Percentiles rank a stretch among this genome's conserved stretches.
Conservation (phyloP, 2,888 invertebrate genomes). For the Sinhomidia bicolor region DNA sequence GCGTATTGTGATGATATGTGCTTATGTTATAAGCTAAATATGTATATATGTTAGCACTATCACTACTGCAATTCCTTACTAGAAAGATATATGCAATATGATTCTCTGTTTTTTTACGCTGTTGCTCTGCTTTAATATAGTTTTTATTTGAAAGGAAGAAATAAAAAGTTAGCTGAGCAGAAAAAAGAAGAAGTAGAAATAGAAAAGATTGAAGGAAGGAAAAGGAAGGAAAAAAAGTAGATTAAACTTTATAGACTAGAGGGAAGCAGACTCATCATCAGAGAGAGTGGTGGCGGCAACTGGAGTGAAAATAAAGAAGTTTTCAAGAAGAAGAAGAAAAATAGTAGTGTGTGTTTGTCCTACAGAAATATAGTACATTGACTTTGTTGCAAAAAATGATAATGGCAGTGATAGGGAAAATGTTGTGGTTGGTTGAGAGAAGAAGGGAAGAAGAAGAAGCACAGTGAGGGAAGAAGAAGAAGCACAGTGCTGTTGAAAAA, state of each 20-base stretch:
- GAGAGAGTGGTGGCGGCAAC: slow-evolving; percentile 2
- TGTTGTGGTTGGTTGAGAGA: too few species aligned
- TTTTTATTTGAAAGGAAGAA: neutral
- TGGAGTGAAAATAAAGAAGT: neutral
- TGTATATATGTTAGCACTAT: too few species aligned
- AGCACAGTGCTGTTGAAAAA: too few species aligned
- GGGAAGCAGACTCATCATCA: slow-evolving; percentile 31
- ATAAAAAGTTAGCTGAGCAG: neutral
- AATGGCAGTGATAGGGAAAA: neutral
- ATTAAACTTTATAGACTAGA: slow-evolving; percentile 58
- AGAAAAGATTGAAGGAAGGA: neutral
- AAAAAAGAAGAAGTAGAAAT: neutral
- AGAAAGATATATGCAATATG: too few species aligned
- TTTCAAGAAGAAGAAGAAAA: too few species aligned
- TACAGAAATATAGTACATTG: neutral
- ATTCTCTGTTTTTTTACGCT: neutral
- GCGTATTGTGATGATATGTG: neutral
- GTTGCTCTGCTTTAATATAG: neutral
- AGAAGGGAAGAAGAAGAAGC: too few species aligned
- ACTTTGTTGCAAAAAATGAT: neutral
- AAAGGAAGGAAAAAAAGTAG: slow-evolving; percentile 53
- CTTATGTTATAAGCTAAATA: too few species aligned
- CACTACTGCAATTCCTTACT: too few species aligned
- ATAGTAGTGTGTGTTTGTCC: too few species aligned
- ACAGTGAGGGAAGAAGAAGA: too few species aligned